Conservation (phyloP, 2,888 invertebrate genomes). For the Apantesis nais region DNA sequence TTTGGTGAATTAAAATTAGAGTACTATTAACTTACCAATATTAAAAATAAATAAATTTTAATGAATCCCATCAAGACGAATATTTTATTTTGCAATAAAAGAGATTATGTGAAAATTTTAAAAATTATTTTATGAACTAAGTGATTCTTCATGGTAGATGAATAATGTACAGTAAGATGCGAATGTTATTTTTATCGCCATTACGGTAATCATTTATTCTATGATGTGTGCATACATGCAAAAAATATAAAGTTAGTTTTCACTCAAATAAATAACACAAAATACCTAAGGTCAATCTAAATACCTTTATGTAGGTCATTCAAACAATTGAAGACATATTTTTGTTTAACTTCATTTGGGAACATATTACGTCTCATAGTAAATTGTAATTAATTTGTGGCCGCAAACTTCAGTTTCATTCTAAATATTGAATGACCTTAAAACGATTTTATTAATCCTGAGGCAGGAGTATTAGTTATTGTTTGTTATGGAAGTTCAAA, state of each 20-base stretch:
- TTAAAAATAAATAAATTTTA: background rate
- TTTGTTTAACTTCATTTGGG: background rate
- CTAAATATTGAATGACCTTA: no score
- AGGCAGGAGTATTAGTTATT: no score
- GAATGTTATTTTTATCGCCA: background rate
- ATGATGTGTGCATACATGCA: background rate
- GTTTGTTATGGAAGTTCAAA: no score
- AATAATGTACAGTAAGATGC: background rate
- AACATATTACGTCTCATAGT: background rate
- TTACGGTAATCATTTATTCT: background rate
- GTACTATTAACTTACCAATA: background rate
- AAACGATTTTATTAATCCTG: no score
- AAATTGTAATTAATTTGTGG: no score
- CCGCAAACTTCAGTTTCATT: no score
- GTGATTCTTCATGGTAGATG: background rate
- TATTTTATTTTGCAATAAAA: background rate
- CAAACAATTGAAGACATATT: background rate
- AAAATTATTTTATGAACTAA: background rate
- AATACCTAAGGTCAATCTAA: no score
- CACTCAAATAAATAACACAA: background rate
- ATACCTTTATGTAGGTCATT: no score
- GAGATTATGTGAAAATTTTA: no score
- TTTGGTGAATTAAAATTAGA: constrained; percentile 13
- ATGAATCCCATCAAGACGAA: background rate
- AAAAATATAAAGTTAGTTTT: background rate